These are phyloP conservation scores for Phenganax marumi DNA, from an alignment of 92 coral and sea anemone species.

Conservation along the genomic window DNA sequence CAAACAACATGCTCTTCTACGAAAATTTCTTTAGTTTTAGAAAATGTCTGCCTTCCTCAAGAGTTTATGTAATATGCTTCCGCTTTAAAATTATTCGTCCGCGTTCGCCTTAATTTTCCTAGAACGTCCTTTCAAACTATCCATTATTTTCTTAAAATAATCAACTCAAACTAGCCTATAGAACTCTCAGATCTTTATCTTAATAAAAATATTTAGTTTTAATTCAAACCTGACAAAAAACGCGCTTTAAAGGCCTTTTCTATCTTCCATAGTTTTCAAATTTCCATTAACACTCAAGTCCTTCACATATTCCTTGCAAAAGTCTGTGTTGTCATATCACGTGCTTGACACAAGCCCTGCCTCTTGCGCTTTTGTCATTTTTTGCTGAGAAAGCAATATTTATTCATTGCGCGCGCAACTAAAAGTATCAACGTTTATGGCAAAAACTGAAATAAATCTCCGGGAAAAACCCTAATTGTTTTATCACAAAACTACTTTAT, in stretches of 20 bases:
- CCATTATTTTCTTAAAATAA: too few relatives aligned
- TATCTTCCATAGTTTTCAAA: too few relatives aligned
- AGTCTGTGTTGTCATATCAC: constrained; percentile 9
- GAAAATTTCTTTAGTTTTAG: constrained; percentile 22
- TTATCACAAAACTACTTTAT: not conserved
- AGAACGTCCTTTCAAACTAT: too few relatives aligned
- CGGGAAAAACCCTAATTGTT: not conserved
- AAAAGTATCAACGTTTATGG: not conserved
- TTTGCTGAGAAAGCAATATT: not conserved
- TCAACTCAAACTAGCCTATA: too few relatives aligned
- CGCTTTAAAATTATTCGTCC: not conserved
- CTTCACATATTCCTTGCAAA: too few relatives aligned
- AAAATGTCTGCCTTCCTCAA: not conserved
- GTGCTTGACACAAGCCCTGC: constrained; percentile 33
- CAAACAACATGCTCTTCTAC: constrained; percentile 33
- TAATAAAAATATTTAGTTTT: too few relatives aligned
- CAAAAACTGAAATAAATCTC: not conserved
- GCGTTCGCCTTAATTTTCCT: not conserved
- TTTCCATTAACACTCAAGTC: too few relatives aligned
- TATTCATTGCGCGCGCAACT: not conserved
- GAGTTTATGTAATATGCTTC: not conserved
- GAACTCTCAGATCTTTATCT: too few relatives aligned
- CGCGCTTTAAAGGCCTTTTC: too few relatives aligned
- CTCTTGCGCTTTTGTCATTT: constrained; percentile 12
- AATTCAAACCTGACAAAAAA: too few relatives aligned